phyloP scores from a whole-genome alignment of 2,888 invertebrate genomes.

The Cetonia aurata region DNA sequence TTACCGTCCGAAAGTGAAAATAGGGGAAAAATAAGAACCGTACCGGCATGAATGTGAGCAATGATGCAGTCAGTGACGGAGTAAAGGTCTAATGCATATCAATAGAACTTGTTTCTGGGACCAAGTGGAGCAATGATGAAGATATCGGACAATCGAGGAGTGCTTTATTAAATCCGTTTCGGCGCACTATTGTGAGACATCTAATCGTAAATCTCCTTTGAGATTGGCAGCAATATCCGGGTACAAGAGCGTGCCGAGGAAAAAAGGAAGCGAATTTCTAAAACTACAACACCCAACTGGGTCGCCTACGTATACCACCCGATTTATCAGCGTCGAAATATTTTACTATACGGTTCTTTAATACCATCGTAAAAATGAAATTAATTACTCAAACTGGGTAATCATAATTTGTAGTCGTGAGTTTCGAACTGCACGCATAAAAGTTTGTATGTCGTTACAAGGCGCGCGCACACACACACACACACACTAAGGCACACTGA shows the following conservation, averaged over 20 bases:
- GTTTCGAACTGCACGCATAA: too few species aligned
- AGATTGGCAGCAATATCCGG: conserved; percentile 68
- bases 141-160: conserved; percentile 65
- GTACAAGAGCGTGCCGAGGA: conserved; percentile 59
- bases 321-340: too few species aligned
- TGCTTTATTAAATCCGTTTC: conserved; percentile 66
- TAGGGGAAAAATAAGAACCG: conserved; percentile 36
- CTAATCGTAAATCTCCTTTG: conserved; percentile 63
- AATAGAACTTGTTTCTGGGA: conserved; percentile 57
- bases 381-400: too few species aligned
- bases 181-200: conserved; percentile 65
- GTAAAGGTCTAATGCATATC: conserved; percentile 64
- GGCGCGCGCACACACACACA: not conserved
- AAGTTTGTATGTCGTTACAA: not conserved
- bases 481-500: not conserved
- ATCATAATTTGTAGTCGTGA: too few species aligned
- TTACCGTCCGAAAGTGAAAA: conserved; percentile 31
- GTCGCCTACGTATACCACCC: too few species aligned
- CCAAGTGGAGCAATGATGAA: conserved; percentile 61
- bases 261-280: conserved; percentile 65
- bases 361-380: too few species aligned
- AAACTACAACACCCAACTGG: conserved; percentile 57
- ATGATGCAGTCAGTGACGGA: conserved; percentile 54
- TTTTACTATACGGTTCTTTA: too few species aligned
- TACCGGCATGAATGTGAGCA: conserved; percentile 54